Conservation (phyloP, 2,113 vertebrate species). For the Conger conger region DNA sequence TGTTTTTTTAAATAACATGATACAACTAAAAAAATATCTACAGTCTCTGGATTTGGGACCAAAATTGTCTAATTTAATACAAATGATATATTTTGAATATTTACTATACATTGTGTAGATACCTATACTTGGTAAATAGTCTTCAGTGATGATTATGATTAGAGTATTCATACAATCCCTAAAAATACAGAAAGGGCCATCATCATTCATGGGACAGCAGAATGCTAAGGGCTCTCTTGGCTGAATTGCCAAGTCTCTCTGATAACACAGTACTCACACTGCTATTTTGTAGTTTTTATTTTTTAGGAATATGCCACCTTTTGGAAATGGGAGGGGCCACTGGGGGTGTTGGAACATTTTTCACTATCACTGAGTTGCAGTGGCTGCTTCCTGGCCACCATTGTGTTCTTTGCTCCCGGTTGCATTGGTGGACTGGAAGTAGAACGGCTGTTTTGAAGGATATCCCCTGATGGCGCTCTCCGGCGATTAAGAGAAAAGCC, state of each 20-base stretch:
- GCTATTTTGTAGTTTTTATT: too few relatives aligned
- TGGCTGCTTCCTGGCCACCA: not conserved
- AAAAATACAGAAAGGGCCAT: not conserved
- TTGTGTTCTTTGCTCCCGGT: not conserved
- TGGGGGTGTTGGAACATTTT: too few relatives aligned
- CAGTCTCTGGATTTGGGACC: not conserved
- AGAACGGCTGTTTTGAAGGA: not conserved
- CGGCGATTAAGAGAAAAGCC: not conserved
- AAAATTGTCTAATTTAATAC: not conserved
- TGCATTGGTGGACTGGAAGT: not conserved
- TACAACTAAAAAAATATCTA: too few relatives aligned
- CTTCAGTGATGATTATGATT: too few relatives aligned
- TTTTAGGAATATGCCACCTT: too few relatives aligned
- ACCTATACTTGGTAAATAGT: not conserved
- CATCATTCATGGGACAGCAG: not conserved
- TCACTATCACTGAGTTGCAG: not conserved
- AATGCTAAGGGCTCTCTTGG: constrained; percentile 48
- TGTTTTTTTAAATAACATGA: too few relatives aligned
- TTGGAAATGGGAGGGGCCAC: too few relatives aligned
- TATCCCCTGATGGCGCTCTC: not conserved
- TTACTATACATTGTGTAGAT: not conserved
- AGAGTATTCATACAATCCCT: too few relatives aligned
- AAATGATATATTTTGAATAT: not conserved
- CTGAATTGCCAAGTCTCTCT: constrained; percentile 63
- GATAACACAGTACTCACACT: constrained; percentile 66